Evolutionary conservation across 2,797 vertebrate genomes (phyloP).

Genomic region (Rhodeus uyekii): DNA sequence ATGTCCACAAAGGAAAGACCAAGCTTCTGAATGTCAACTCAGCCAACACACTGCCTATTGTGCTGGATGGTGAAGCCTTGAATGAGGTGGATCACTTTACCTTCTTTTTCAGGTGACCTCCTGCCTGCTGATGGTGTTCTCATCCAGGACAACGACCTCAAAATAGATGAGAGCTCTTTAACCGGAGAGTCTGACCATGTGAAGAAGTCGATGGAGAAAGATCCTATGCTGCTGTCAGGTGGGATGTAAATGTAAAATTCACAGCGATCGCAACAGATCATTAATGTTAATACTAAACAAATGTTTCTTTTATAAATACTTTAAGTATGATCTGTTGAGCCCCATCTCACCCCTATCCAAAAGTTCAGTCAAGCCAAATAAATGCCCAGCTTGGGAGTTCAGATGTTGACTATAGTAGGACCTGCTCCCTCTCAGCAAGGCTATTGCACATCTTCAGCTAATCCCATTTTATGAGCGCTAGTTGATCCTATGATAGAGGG

Average conservation of each 20-base stretch:
- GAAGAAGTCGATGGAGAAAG: constrained; percentile 91
- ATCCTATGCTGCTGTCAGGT: constrained; percentile 97
- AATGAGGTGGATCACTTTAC: no score
- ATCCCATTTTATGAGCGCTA: constrained; percentile 57
- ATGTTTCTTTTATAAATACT: no score
- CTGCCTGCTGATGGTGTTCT: constrained; percentile 94
- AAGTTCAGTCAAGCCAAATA: constrained; percentile 2
- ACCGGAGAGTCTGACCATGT: constrained; percentile 98
- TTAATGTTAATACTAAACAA: background rate
- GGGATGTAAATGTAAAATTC: background rate
- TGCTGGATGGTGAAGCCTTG: no score
- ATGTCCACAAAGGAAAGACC: no score
- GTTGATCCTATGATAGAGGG: constrained; percentile 57
- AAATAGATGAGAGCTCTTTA: constrained; percentile 97
- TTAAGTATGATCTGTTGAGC: background rate
- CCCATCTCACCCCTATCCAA: background rate
- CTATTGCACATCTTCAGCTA: constrained; percentile 44
- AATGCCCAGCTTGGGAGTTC: background rate
- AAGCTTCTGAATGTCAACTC: background rate
- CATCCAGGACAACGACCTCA: constrained; percentile 97
- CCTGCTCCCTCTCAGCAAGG: constrained; percentile 13
- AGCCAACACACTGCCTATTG: background rate
- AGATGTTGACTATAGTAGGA: background rate
- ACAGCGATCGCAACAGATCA: background rate
- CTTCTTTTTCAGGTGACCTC: constrained; percentile 85